A percentile compares a stretch with the other conserved stretches of the same genome.
These are phyloP conservation scores for Oxytorus armatus DNA, from an alignment of 2,888 invertebrate genomes.

Conservation along the genomic window DNA sequence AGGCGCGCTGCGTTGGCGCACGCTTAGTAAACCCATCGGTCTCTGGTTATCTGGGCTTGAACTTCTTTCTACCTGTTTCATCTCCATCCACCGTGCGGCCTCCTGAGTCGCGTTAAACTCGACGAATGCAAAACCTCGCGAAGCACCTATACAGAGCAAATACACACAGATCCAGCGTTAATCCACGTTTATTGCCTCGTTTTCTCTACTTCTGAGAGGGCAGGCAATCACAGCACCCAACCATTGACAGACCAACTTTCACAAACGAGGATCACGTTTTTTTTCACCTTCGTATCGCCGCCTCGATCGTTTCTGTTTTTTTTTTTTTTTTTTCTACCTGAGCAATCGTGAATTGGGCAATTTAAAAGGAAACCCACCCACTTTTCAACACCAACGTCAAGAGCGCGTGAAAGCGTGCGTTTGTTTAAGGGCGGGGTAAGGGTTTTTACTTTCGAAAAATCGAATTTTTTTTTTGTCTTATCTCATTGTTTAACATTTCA, in stretches of 20 bases:
- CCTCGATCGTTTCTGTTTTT: slow-evolving; percentile 66
- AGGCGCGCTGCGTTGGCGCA: slow-evolving; percentile 82
- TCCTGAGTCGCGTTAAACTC: slow-evolving; percentile 96
- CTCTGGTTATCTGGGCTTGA: slow-evolving; percentile 77
- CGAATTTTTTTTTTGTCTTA: neutral
- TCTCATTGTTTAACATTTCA: no score
- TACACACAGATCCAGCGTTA: slow-evolving; percentile 85
- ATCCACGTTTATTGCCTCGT: slow-evolving; percentile 84
- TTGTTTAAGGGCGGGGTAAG: no score
- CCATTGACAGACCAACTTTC: slow-evolving; percentile 82
- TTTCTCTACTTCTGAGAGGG: slow-evolving; percentile 84
- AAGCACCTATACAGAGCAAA: slow-evolving; percentile 94
- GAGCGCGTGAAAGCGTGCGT: slow-evolving; percentile 10
- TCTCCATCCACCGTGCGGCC: slow-evolving; percentile 96
- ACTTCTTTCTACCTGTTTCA: slow-evolving; percentile 91
- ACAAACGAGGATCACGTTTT: slow-evolving; percentile 72
- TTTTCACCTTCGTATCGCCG: slow-evolving; percentile 72
- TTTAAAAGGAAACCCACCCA: slow-evolving; percentile 18
- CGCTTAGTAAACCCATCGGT: slow-evolving; percentile 81
- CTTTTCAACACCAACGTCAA: slow-evolving; percentile 7
- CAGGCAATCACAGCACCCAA: slow-evolving; percentile 84
- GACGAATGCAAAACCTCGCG: slow-evolving; percentile 93
- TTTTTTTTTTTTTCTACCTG: slow-evolving; percentile 36
- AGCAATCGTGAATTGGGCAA: slow-evolving; percentile 38
- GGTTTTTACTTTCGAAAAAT: neutral